Base-by-base conservation (phyloP, 35 echinoderm and acorn worm genomes). In the Strongylocentrotus purpuratus region DNA sequence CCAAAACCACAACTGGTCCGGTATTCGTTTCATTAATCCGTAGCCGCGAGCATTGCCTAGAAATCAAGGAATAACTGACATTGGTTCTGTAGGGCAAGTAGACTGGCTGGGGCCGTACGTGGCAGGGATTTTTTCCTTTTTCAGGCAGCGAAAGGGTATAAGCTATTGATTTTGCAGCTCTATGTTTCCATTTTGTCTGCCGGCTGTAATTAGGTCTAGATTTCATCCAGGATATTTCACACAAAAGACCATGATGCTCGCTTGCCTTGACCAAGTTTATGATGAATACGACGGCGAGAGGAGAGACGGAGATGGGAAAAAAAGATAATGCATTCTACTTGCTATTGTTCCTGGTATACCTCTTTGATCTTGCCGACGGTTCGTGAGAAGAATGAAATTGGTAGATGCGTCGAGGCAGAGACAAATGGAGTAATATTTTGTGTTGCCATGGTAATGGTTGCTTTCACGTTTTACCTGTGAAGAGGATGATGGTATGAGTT, bases 131-230 rank as follows among this genome's bases (percentile, higher is more conserved):
- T 33, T 46, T 89, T 46, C 20, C 61, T 12, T 8, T 41, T 20
- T 87, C 86, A 5, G 4, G 33, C 20, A 14, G 32, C 87, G 87
- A 89, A 45, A 78, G 65, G 28, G 31, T 33, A 89, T 89, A 89
- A 89, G 45, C 32, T 89, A 89, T 89, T 89, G 87, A 89, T 89
- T 89, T 89, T 89, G 32, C 45, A 89, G 31, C 33, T 41, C 87
- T 89, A 33, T 89, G 45, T 89, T 89, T 89, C 87, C 87, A 89
- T 89, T 28, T 89, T 25, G 45, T 89, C 87, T 89, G 87, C 87
- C 45, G 87, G 87, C 87, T 89, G 87, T 89, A 89, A 89, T 89
- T 89, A 89, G 87, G 87, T 33, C 87, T 46, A 17, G 32, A 46
- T 46, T 89, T 46, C 87, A 89, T 89, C 87, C 45, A 46, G 11